These are phyloP conservation scores for Pithys albifrons DNA, from an alignment of 2,113 vertebrate species.

Conservation along the genomic window DNA sequence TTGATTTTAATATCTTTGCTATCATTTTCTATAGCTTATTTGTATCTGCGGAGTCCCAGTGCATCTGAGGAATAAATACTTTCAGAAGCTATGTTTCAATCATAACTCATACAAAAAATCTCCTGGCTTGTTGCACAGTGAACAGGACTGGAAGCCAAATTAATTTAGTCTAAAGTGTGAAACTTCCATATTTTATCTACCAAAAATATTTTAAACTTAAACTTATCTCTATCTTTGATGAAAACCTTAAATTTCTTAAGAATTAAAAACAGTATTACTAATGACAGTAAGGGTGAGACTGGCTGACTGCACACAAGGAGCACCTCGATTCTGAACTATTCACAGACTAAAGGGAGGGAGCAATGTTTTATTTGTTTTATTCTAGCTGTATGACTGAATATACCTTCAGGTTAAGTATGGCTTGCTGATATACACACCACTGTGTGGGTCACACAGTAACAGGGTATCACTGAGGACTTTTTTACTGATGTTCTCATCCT, in stretches of 20 bases:
- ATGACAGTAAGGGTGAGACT: neutral
- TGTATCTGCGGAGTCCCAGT: neutral
- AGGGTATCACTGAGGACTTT: neutral
- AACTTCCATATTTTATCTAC: neutral
- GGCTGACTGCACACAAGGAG: neutral
- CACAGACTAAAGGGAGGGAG: neutral
- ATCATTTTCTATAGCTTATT: neutral
- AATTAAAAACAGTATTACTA: neutral
- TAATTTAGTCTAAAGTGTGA: neutral
- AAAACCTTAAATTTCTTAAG: neutral
- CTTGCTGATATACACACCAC: neutral
- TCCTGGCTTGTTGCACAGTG: neutral
- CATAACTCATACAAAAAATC: neutral
- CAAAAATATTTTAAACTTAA: neutral
- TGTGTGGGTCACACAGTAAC: neutral
- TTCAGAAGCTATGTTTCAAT: neutral
- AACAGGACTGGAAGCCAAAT: neutral
- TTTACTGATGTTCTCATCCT: neutral
- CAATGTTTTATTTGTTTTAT: neutral
- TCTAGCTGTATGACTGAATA: neutral
- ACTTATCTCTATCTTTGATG: neutral
- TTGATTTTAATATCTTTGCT: neutral
- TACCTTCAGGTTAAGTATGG: too few species aligned
- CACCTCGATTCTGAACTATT: neutral
- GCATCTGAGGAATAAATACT: neutral